A percentile compares a stretch with the other conserved stretches of the same genome.
Conservation (phyloP, 1,140 invertebrate genomes). For the Listronotus oregonensis region DNA sequence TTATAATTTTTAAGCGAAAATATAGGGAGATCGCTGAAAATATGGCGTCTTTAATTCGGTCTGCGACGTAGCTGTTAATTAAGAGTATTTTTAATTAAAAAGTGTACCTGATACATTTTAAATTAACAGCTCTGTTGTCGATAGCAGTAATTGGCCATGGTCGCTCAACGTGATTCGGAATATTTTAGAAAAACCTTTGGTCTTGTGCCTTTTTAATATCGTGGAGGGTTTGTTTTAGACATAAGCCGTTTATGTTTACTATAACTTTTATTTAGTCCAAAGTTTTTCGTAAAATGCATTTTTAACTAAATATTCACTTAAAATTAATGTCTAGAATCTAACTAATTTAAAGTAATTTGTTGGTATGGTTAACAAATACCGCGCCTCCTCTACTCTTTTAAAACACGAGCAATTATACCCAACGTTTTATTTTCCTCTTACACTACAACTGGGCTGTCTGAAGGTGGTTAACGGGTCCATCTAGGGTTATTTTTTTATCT, state of each 20-base stretch:
- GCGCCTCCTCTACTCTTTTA: no score
- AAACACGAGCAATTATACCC: no score
- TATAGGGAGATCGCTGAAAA: neutral
- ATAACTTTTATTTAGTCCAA: neutral
- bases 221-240: no score
- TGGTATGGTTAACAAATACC: no score
- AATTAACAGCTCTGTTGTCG: conserved; percentile 3
- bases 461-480: no score
- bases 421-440: no score
- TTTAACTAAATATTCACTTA: neutral
- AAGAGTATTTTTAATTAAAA: conserved; percentile 14
- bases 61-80: conserved; percentile 2
- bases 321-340: neutral
- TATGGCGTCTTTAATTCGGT: conserved; percentile 8
- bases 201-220: no score
- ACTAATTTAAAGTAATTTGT: no score
- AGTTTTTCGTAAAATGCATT: no score
- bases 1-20: conserved; percentile 1
- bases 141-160: neutral
- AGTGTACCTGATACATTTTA: conserved; percentile 20
- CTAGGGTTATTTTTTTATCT: no score
- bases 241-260: no score
- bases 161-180: neutral
- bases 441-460: no score
- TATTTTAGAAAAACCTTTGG: neutral